Conservation (phyloP, 2,113 vertebrate species). For the Chaetops frenatus region DNA sequence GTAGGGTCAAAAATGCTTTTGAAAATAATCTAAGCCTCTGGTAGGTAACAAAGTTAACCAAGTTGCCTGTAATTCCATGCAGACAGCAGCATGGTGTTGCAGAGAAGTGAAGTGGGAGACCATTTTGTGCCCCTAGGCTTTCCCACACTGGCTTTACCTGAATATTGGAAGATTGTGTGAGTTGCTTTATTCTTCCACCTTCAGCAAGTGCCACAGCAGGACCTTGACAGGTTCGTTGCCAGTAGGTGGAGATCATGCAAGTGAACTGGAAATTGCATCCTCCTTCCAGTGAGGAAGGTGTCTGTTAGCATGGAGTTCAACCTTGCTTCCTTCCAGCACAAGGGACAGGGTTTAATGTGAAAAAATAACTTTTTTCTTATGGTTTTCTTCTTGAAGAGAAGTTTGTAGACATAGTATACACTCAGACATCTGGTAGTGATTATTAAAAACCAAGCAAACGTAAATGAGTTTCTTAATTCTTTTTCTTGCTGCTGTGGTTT, state of each 20-base stretch:
- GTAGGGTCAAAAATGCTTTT: not conserved
- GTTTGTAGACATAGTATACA: not conserved
- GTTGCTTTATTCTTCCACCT: not conserved
- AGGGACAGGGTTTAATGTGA: not conserved
- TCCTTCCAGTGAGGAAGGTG: not conserved
- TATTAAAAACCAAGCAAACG: not conserved
- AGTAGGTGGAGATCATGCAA: not conserved
- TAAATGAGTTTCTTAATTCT: not conserved
- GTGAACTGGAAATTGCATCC: not conserved
- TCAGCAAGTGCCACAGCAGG: fast-evolving
- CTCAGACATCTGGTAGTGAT: not conserved
- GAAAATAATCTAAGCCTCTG: not conserved
- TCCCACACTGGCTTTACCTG: not conserved
- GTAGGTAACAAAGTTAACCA: not conserved
- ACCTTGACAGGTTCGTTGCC: not conserved
- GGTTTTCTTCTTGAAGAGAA: not conserved
- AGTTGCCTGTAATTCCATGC: fast-evolving
- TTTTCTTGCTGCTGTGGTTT: not conserved
- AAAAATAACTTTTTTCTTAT: not conserved
- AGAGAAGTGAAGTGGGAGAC: not conserved
- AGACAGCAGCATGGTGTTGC: not conserved
- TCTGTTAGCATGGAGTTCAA: not conserved
- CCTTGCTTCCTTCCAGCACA: not conserved
- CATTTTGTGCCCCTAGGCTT: not conserved
- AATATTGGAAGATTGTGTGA: not conserved